A percentile compares a stretch with the other conserved stretches of the same genome.
Evolutionary conservation across 2,113 vertebrate genomes (phyloP).

Genomic region (Corythaixoides concolor): DNA sequence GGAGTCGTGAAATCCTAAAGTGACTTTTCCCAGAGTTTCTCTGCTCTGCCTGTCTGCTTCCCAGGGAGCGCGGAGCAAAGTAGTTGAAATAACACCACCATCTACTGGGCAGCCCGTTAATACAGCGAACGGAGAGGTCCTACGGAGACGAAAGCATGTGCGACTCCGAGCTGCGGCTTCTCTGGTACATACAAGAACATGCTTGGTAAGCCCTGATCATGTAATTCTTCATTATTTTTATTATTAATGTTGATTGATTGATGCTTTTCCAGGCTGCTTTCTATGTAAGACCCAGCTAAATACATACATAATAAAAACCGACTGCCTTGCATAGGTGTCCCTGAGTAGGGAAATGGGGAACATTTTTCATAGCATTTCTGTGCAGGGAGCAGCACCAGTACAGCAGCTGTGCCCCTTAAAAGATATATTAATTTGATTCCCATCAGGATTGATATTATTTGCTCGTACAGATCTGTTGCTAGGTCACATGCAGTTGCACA

Average conservation of each 20-base stretch:
- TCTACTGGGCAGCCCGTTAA: slow-evolving; percentile 70
- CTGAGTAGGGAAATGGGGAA: background rate
- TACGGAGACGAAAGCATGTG: fast-evolving
- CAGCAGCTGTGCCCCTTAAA: background rate
- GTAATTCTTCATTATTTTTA: background rate
- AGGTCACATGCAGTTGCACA: background rate
- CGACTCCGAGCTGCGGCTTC: background rate
- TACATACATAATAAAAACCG: background rate
- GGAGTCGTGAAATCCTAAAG: background rate
- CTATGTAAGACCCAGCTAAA: background rate
- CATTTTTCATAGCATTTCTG: background rate
- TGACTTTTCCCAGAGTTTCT: background rate
- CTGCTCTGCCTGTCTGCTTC: background rate
- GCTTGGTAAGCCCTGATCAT: background rate
- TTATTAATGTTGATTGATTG: background rate
- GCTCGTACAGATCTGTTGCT: background rate
- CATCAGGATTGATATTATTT: background rate
- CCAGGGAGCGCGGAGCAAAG: background rate
- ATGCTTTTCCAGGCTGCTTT: background rate
- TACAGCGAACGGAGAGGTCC: background rate
- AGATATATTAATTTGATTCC: background rate
- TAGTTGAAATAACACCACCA: slow-evolving; percentile 79
- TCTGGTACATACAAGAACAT: background rate
- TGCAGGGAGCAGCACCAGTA: background rate
- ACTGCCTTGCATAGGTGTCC: background rate